Evolutionary conservation across 2,113 vertebrate species (phyloP).

Genomic region (Thamnophis sirtalis): DNA sequence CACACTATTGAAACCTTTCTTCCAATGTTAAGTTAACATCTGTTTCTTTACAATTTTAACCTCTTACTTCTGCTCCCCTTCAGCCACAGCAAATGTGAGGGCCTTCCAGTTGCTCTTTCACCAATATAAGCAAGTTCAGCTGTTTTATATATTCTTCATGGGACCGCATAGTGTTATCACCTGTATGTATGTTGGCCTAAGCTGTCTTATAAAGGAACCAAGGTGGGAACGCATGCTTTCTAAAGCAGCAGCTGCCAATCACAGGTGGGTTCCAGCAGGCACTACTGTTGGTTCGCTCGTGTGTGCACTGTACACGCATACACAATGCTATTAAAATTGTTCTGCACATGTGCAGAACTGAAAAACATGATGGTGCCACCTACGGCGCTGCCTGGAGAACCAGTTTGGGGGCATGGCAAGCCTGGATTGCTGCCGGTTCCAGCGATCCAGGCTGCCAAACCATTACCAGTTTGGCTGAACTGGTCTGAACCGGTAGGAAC

Average conservation of each 20-base stretch:
- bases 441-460: too few relatives aligned
- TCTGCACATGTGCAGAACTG: too few relatives aligned
- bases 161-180: neutral
- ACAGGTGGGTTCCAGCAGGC: too few relatives aligned
- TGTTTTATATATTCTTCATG: neutral
- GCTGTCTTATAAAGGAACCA: neutral
- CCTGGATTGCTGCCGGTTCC: too few relatives aligned
- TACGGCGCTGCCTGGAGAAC: too few relatives aligned
- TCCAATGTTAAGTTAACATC: neutral
- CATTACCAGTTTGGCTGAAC: too few relatives aligned
- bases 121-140: neutral
- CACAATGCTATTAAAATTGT: too few relatives aligned
- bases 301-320: too few relatives aligned
- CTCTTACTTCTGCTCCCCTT: neutral
- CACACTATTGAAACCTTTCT: neutral
- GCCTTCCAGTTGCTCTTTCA: neutral
- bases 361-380: too few relatives aligned
- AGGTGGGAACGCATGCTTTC: neutral
- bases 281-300: too few relatives aligned
- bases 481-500: too few relatives aligned
- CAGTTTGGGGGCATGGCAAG: too few relatives aligned
- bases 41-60: neutral
- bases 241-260: neutral
- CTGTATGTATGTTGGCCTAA: neutral
- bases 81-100: neutral